Evolutionary conservation across 1,140 invertebrate genomes (phyloP), one percentile per base, ranked within the genome.

Genomic region (Drosophila sulfurigaster): DNA sequence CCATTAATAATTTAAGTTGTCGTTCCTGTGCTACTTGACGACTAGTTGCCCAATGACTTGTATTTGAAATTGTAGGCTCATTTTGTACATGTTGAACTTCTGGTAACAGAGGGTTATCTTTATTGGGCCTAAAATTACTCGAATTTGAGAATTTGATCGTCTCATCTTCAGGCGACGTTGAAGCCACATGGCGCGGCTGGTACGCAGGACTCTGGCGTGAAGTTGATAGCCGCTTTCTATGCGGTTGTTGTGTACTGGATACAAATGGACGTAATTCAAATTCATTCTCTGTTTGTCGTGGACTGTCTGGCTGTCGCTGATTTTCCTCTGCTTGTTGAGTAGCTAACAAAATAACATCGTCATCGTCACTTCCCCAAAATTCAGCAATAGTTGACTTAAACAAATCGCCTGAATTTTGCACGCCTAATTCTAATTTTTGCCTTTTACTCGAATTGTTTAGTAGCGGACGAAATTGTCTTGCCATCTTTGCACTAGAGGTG

Each of bases 331-430:
- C 91, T 38, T 69, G 52, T 63, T 92, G 91, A 0, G 91, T 89
- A 38, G 91, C 91, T 48, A 91, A 52, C 11, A 92, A 32, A 25
- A 92, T 83, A 13, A 81, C 88, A 65, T 91, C 91, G 20, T 92
- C 91, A 35, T 92, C 91, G 7, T 92, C 87, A 59, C 80, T 82
- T 6, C 64, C 91, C 91, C 91, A 92, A 1, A 92, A 91, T 16
- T 89, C 75, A 2, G 63, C 64, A 5, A 67, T 78, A 38, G 25
- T 70, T 1, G 75, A 65, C 58, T 41, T 49, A 3, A 5, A 49
- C 11, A 8, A 48, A n/a, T 38, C 70, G 4, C 73, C 35, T 1
- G 69, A 64, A 32, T 63, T 76, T 5, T 25, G 20, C 20, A 89
- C 65, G 15, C 71, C 83, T 8, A 92, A 62, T 35, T 92, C 91